Base-by-base conservation (phyloP, 1,140 invertebrate genomes). In the Tetranychus urticae region DNA sequence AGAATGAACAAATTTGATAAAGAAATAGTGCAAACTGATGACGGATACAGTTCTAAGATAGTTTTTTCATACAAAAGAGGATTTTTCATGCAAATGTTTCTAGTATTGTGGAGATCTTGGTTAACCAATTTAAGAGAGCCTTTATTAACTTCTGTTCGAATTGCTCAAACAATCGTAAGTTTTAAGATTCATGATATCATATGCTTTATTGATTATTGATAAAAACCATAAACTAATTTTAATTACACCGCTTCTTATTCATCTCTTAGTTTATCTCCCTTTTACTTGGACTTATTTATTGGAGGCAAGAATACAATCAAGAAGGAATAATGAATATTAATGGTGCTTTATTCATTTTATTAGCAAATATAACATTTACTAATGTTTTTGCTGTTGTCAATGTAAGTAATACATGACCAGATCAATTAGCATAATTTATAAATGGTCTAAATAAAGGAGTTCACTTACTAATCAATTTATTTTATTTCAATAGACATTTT, bases 311-410 rank as follows among this genome's bases (percentile, higher is more conserved):
- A 66, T 68, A 87, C 39, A 81, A 86, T 67, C 83, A 92, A 71
- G 82, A 88, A 66, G 87, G 88, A 4, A 84, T 93, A 0, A 86
- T 87, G 81, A 96, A 96, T 70, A 89, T 96, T 61, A 94, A 93
- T 70, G 92, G 92, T 55, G 86, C 84, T 23, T 77, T 96, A 34
- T 96, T 93, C 69, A 80, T 94, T 60, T 83, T 91, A 69, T 75
- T 94, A 2, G 90, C 85, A 3, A 91, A 90, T 71, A 88, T 89
- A 82, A 94, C 86, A 7, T 92, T 91, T 71, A 86, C 86, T 70
- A 92, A 92, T 72, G 81, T 88, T 13, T 87, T 86, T 69, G 82
- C 85, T 55, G 88, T 90, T 31, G 82, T 90, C 57, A 85, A 83
- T 71, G 86, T 90, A 74, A 82, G 82, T 78, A 47, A 14, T 3